Base-by-base conservation (phyloP, 2,888 invertebrate genomes). In the Xylota sylvarum region DNA sequence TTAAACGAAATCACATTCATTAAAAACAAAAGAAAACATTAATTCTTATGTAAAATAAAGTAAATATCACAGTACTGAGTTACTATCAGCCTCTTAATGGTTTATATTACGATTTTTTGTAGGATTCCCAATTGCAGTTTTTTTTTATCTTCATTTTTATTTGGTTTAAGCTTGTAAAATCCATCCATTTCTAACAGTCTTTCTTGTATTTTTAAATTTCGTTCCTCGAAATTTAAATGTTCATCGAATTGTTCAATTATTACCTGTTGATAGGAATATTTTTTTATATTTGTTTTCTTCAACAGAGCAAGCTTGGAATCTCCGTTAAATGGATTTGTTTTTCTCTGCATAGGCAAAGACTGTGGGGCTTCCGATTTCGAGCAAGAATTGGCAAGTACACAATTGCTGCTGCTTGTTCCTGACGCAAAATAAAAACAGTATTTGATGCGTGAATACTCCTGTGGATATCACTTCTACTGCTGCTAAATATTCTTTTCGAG, bases 131-230 rank as follows among this genome's bases (percentile, higher is more conserved):
- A 48, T 48, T 48, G 17, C 6, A 19, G 7, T n/a, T n/a, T 48
- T 48, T 48, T 17, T 48, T 48, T 0, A 35, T 35, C 7, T 35
- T 7, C 17, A 46, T 14, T 46, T 46, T 46, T 46, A 46, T 0
- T 17, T 14, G 48, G 9, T 48, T 48, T 2, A 48, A 19, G 48
- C 19, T 48, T 19, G 19, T 48, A 19, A 19, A 48, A 48, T 17
- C 17, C 46, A 17, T 48, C 46, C 4, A 48, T 48, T 48, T 48
- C 17, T 4, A 17, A 5, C 5, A 30, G 30, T 5, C 30, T 30
- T 30, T 30, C 30, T 30, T 48, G 46, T 17, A 48, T 17, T 48
- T 48, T 48, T 48, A 48, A 48, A 17, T 48, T 48, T 6, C 46
- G 50, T 50, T 50, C 50, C 50, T 50, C 50, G 10, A 50, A 6